Evolutionary conservation across 2,113 vertebrate species (phyloP).

Genomic region (Paramormyrops kingsleyae): DNA sequence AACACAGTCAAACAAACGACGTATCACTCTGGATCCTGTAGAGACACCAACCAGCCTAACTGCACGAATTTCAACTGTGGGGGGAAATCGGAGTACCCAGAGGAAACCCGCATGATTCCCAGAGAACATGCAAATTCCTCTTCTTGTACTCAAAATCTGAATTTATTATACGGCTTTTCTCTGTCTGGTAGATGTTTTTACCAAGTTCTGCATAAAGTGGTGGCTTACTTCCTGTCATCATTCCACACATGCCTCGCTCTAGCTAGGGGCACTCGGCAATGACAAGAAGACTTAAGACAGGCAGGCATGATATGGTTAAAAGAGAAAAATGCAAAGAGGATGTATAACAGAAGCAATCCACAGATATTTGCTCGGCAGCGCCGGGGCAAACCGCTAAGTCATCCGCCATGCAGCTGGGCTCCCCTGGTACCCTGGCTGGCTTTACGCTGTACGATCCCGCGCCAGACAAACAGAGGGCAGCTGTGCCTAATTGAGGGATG

Average conservation of each 20-base stretch:
- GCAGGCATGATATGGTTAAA: not conserved
- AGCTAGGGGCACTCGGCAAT: not conserved
- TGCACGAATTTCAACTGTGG: not conserved
- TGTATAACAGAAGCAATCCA: not conserved
- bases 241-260: not conserved
- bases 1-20: not conserved
- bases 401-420: not conserved
- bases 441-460: not conserved
- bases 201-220: not conserved
- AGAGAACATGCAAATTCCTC: not conserved
- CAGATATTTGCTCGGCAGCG: not conserved
- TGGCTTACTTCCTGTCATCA: not conserved
- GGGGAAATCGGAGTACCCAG: not conserved
- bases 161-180: not conserved
- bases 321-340: not conserved
- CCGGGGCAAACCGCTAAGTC: not conserved
- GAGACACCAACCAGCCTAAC: not conserved
- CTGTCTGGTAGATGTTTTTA: not conserved
- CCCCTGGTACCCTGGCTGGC: not conserved
- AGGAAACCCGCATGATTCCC: not conserved
- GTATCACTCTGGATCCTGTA: not conserved
- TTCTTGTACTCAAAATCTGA: not conserved
- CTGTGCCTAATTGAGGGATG: slow-evolving; percentile 3
- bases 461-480: not conserved
- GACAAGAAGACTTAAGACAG: not conserved